phyloP scores from a whole-genome alignment of 2,113 vertebrate genomes.

The Merops nubicus region DNA sequence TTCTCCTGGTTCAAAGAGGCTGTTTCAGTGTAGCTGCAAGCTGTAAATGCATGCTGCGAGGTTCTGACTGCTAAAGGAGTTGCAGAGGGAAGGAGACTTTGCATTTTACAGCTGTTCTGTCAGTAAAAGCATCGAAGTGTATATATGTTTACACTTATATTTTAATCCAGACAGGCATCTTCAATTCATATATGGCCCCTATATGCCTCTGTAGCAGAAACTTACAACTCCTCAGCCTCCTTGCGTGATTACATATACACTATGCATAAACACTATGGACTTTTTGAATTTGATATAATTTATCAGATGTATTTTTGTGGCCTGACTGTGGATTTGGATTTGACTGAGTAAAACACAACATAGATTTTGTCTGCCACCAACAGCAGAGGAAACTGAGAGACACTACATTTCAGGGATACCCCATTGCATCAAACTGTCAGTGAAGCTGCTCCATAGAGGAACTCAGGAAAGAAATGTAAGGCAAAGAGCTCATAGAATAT shows the following conservation, averaged over 20 bases:
- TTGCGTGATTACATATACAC: background rate
- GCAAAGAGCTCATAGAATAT: background rate
- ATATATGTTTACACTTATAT: background rate
- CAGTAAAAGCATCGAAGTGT: background rate
- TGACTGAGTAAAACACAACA: background rate
- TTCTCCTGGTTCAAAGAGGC: background rate
- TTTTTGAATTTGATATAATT: background rate
- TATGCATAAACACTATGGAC: accelerated
- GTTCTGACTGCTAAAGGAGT: background rate
- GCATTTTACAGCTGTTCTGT: background rate
- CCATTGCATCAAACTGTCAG: background rate
- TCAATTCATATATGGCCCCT: background rate
- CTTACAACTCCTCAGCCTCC: background rate
- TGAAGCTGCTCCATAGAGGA: background rate
- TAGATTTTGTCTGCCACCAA: background rate
- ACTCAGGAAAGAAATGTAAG: background rate
- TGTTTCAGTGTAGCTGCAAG: background rate
- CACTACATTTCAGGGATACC: background rate
- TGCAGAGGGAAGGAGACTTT: background rate
- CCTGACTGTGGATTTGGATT: background rate
- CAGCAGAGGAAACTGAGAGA: background rate
- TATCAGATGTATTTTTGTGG: background rate
- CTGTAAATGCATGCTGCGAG: background rate
- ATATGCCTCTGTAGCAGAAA: background rate
- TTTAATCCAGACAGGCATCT: background rate